Evolutionary conservation across 2,113 vertebrate genomes (phyloP), one percentile per base, ranked within the genome.

Genomic region (Trichomycterus rosablanca): DNA sequence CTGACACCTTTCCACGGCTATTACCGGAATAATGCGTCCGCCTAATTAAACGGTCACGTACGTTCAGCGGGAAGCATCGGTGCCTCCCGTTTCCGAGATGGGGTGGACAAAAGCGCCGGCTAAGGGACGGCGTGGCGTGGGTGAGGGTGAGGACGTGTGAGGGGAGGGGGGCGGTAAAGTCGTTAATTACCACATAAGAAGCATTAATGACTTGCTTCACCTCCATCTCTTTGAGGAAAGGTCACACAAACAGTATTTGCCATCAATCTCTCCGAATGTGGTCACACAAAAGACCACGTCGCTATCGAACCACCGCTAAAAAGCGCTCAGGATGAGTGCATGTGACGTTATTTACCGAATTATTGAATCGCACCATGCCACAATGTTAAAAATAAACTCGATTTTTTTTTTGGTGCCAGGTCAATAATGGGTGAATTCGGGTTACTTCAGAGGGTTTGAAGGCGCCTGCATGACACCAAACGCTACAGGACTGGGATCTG

Each of bases 151-250:
- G 73, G 39, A n/a, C n/a, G n/a, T n/a, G n/a, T n/a, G n/a, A 55
- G 26, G 3, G 32, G 16, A 26, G 49, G 68, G 68, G 59, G 55
- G 37, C 58, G 65, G 51, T 42, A 43, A 48, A 59, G 56, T 72
- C 88, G 87, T 93, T 93, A 93, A 92, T 93, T 92, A 92, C 90
- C 92, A 90, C 91, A 91, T 93, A 93, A 93, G 91, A 92, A 89
- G 89, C 90, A 91, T 92, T 93, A 92, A 93, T 92, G 90, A 90
- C 91, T 88, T 78, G 80, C 88, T 90, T 93, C 90, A 92, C 91
- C 91, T 93, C 91, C 90, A 92, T 88, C 89, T 89, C 89, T 87
- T 89, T 87, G 89, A 88, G 87, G 88, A 93, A 93, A 92, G 91
- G 91, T 92, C 91, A 92, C 87, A 82, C 86, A 87, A 91, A 92